These are phyloP conservation scores for Teinopalpus imperialis DNA, from an alignment of 2,888 invertebrate species.

Conservation along the genomic window DNA sequence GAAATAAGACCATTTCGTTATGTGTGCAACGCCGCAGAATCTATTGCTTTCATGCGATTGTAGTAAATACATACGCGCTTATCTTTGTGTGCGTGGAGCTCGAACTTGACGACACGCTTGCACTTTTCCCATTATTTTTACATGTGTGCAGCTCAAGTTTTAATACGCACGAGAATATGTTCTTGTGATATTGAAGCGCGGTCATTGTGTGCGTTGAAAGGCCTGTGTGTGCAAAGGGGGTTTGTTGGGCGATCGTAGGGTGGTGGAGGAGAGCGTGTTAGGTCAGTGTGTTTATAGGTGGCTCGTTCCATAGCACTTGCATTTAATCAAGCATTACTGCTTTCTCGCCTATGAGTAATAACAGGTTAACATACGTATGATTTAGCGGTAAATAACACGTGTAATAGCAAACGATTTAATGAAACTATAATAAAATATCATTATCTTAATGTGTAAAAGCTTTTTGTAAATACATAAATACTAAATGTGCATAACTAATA, in stretches of 20 bases:
- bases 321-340: conserved; percentile 55
- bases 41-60: conserved; percentile 14
- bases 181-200: conserved; percentile 8
- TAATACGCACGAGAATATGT: conserved; percentile 16
- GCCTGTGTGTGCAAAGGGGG: conserved; percentile 35
- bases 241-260: conserved; percentile 44
- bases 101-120: conserved; percentile 24
- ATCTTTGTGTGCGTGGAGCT: neutral
- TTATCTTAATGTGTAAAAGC: too few relatives aligned
- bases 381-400: conserved; percentile 34
- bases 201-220: conserved; percentile 32
- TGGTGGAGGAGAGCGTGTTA: conserved; percentile 41
- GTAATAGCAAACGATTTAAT: too few relatives aligned
- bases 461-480: too few relatives aligned
- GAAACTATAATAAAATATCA: too few relatives aligned
- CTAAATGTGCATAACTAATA: too few relatives aligned
- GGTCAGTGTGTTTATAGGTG: conserved; percentile 74
- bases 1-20: conserved; percentile 36
- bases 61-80: conserved; percentile 7
- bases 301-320: conserved; percentile 46
- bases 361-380: conserved; percentile 26
- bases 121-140: conserved; percentile 21
- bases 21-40: conserved; percentile 33
- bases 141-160: conserved; percentile 21
- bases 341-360: conserved; percentile 31